Evolutionary conservation across 2,113 vertebrate species (phyloP).

Genomic region (Cyphomyrus plagiostoma): DNA sequence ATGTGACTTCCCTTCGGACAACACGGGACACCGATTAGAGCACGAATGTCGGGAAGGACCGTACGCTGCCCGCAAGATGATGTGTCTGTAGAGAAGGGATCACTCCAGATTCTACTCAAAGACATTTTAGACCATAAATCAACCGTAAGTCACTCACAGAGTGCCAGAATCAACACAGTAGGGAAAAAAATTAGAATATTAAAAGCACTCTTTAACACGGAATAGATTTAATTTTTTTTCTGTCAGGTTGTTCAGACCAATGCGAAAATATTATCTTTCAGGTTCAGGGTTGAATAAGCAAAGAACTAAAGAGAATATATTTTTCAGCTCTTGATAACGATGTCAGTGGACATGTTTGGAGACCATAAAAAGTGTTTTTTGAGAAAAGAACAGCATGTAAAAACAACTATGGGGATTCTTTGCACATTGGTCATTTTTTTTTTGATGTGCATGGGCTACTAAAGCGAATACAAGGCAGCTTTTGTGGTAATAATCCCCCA

Average conservation of each 20-base stretch:
- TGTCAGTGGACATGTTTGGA: background rate
- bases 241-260: background rate
- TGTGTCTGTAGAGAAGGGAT: background rate
- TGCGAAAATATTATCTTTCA: conserved; percentile 15
- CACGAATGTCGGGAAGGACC: background rate
- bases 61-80: background rate
- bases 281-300: background rate
- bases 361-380: background rate
- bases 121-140: background rate
- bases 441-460: background rate
- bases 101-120: background rate
- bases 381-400: background rate
- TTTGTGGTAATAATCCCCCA: background rate
- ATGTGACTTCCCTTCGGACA: background rate
- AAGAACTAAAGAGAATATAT: background rate
- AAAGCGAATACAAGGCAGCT: background rate
- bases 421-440: background rate
- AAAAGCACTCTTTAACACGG: background rate
- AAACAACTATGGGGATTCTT: background rate
- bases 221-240: background rate
- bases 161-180: background rate
- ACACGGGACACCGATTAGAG: background rate
- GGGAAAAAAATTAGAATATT: background rate
- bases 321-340: background rate
- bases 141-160: background rate